Conservation (phyloP, 2,113 vertebrate species). For the Nymphicus hollandicus region DNA sequence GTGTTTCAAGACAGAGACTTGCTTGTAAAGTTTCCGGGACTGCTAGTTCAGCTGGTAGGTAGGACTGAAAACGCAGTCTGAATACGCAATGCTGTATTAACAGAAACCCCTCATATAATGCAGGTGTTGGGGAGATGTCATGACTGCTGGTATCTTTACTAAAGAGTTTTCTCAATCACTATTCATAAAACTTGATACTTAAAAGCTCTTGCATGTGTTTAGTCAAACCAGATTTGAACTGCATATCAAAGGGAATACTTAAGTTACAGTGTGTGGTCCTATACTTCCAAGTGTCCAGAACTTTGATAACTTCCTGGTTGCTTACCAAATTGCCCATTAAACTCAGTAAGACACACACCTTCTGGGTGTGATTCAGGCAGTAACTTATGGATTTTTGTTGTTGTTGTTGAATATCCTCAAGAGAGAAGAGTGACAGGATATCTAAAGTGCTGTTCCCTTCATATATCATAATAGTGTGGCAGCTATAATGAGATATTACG, state of each 20-base stretch:
- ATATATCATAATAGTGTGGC: neutral
- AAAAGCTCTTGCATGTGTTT: conserved; percentile 17
- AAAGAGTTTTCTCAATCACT: neutral
- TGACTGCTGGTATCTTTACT: neutral
- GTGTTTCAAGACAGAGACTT: neutral
- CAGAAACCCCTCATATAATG: neutral
- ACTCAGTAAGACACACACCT: neutral
- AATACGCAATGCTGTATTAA: neutral
- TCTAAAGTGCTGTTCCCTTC: neutral
- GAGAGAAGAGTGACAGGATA: neutral
- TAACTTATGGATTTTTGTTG: neutral
- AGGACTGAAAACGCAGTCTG: neutral
- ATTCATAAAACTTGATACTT: neutral
- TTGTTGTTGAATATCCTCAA: neutral
- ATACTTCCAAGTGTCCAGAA: neutral
- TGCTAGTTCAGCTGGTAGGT: neutral
- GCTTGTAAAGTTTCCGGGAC: neutral
- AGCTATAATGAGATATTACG: neutral
- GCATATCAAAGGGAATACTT: neutral
- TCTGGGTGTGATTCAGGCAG: neutral
- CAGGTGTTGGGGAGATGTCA: neutral
- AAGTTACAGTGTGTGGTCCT: neutral
- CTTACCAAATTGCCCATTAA: neutral
- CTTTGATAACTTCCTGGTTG: neutral
- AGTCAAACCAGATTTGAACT: neutral